A percentile compares a stretch with the other conserved stretches of the same genome.
phyloP scores from a whole-genome alignment of 2,113 vertebrate species.

The Aegithalos caudatus region DNA sequence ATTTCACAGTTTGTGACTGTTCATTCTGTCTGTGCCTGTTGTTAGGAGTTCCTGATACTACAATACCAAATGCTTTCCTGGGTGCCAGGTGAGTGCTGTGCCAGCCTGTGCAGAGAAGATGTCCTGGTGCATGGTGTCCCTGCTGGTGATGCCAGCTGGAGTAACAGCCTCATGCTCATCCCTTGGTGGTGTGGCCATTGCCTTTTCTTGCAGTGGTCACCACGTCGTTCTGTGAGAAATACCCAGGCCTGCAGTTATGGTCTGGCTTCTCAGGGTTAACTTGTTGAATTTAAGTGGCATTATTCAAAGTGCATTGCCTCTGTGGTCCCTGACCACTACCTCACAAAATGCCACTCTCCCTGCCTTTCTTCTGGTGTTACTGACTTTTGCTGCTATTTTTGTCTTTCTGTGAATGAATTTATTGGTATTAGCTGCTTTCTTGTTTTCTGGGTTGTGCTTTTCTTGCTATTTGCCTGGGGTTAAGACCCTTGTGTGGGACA shows the following conservation, averaged over 20 bases:
- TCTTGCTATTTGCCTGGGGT: neutral
- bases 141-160: neutral
- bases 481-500: neutral
- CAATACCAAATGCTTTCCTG: neutral
- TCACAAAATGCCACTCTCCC: neutral
- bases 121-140: accelerated
- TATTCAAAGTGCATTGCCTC: neutral
- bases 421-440: neutral
- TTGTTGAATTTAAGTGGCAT: neutral
- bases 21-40: neutral
- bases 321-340: neutral
- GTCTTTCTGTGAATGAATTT: neutral
- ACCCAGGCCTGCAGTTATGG: neutral
- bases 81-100: accelerated
- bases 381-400: neutral
- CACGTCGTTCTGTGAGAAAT: accelerated
- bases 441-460: neutral
- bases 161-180: neutral
- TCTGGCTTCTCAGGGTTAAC: neutral
- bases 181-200: accelerated
- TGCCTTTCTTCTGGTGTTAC: neutral
- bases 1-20: neutral
- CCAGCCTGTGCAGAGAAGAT: neutral
- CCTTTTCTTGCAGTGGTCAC: neutral
- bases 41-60: neutral